Percentiles rank a stretch among this genome's conserved stretches.
Conservation (phyloP, 2,888 invertebrate genomes). For the Cerastoderma edule region DNA sequence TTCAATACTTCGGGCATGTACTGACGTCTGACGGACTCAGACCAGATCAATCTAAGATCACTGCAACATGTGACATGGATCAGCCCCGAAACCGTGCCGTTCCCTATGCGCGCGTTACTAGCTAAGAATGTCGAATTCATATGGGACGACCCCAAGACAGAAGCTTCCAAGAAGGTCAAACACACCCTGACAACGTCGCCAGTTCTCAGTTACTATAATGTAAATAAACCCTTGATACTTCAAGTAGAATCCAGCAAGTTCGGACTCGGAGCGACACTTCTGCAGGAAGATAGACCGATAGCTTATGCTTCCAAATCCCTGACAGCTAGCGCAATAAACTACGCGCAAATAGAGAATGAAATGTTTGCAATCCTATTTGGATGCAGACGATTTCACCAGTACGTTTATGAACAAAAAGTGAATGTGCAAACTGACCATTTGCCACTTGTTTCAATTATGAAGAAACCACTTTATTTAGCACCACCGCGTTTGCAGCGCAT, state of each 20-base stretch:
- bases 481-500: slow-evolving; percentile 47
- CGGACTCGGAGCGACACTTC: slow-evolving; percentile 33
- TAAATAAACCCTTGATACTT: slow-evolving; percentile 13
- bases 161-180: slow-evolving; percentile 50
- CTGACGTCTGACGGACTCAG: slow-evolving; percentile 24
- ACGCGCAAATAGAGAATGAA: slow-evolving; percentile 62
- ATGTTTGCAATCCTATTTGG: slow-evolving; percentile 48
- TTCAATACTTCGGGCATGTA: slow-evolving; percentile 24
- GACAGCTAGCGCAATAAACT: slow-evolving; percentile 27
- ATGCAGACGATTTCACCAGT: slow-evolving; percentile 47
- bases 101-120: slow-evolving; percentile 35
- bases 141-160: slow-evolving; percentile 44
- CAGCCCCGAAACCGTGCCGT: slow-evolving; percentile 26
- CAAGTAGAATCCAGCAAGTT: slow-evolving; percentile 25
- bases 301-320: slow-evolving; percentile 40
- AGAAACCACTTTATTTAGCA: slow-evolving; percentile 35
- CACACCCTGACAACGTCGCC: slow-evolving; percentile 23
- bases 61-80: slow-evolving; percentile 41
- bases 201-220: slow-evolving; percentile 41
- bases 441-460: slow-evolving; percentile 31
- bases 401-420: slow-evolving; percentile 44
- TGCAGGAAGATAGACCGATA: slow-evolving; percentile 41
- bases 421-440: slow-evolving; percentile 56
- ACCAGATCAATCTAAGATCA: slow-evolving; percentile 30
- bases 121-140: slow-evolving; percentile 43